phyloP scores from a whole-genome alignment of 1,140 invertebrate genomes.

The Tetramorium alpestre region DNA sequence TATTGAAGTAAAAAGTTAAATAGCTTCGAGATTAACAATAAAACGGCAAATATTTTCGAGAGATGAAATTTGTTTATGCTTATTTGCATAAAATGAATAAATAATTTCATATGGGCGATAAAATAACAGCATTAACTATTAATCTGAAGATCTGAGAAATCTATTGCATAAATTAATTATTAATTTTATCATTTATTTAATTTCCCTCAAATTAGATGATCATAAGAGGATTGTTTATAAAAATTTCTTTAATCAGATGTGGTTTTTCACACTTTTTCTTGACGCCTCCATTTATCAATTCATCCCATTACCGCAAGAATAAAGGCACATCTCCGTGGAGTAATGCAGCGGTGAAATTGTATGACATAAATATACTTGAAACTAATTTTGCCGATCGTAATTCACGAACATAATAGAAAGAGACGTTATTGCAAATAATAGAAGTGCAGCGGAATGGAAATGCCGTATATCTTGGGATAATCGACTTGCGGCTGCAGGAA shows the following conservation, averaged over 20 bases:
- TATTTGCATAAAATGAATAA: not conserved
- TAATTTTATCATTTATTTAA: slow-evolving; percentile 5
- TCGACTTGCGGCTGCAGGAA: slow-evolving; percentile 27
- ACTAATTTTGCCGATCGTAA: slow-evolving; percentile 29
- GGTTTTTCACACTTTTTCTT: not conserved
- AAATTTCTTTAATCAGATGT: not conserved
- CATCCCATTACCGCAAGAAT: not conserved
- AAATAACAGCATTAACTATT: not conserved
- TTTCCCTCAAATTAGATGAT: not conserved
- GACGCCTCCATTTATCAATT: not conserved
- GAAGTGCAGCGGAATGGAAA: not conserved
- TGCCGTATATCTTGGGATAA: slow-evolving; percentile 1
- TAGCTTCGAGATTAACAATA: not conserved
- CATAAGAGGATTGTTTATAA: not conserved
- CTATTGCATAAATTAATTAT: not conserved
- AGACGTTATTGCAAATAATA: slow-evolving; percentile 28
- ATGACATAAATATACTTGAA: not conserved
- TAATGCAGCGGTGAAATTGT: not conserved
- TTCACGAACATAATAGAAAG: not conserved
- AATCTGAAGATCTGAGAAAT: not conserved
- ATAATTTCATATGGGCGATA: not conserved
- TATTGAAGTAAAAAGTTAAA: slow-evolving; percentile 18
- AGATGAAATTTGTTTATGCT: not conserved
- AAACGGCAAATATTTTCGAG: not conserved
- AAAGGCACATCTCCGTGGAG: not conserved